Evolutionary conservation across 2,797 vertebrate species (phyloP), one percentile per base, ranked within the genome.

Genomic region (Sphenodon punctatus): DNA sequence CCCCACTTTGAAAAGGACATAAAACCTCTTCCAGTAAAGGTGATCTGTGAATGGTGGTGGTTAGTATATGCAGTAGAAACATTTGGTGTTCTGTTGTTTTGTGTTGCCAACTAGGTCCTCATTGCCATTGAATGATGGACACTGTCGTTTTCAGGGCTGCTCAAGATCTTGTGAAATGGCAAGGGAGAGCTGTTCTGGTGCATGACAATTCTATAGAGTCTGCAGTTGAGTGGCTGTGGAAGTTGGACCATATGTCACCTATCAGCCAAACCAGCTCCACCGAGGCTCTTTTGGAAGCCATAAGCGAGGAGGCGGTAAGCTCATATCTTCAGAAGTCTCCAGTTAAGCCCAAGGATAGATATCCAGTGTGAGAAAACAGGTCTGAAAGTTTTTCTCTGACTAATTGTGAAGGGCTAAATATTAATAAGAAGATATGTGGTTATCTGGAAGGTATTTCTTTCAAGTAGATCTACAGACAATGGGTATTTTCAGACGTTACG

Each of bases 201-300:
- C 94, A 89, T 4, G 78, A 90, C 72, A 25, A 71, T 2, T 76
- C 92, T 56, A 78, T 97, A 30, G 87, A 90, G 3, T 90, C 93
- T 75, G 97, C 96, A 13, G 41, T 94, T 58, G 69, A 36, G 0
- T 97, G 96, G 97, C 65, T 97, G 48, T 89, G 91, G 93, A 91
- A 75, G n/a, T 85, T 95, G 84, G 79, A 90, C 55, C 86, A 64
- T 48, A 66, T 88, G 84, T 80, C 78, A 79, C 55, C 84, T 69
- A 76, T 70, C 67, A 90, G 84, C 68, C 84, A 55, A 6, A 39
- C 64, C 32, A 85, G 75, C 79, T 14, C 80, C 53, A 81, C 92
- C 43, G 88, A 94, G 2, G 94, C 96, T 64, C 85, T 97, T 79
- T 88, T 93, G 84, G 94, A 96, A 91, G 96, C 95, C 48, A 88